Evolutionary conservation across 2,888 invertebrate genomes (phyloP), one percentile per base, ranked within the genome.

Genomic region (Athalia rosae): DNA sequence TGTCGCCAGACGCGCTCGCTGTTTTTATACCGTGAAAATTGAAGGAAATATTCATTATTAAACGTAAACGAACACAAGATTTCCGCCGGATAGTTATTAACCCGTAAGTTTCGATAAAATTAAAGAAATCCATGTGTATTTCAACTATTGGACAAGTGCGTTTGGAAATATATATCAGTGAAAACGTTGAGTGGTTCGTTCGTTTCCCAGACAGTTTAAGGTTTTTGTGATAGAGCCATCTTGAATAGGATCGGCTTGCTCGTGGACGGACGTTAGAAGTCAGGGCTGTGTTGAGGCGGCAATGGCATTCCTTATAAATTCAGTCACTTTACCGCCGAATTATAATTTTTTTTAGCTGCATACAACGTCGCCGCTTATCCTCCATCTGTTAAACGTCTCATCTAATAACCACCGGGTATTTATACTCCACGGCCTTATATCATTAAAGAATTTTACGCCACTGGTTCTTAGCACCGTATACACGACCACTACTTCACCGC

Each of bases 361-460:
- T 53, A 67, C 50, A 13, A 13, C 59, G 13, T 8, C 45, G 58
- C 15, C 56, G n/a, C 41, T 56, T 28, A 4, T 56, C 11, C 9
- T 58, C 53, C 6, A 8, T 59, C 50, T 0, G 41, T n/a, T 15
- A 43, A 43, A 45, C 76, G 56, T 6, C 3, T 58, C 58, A n/a
- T 53, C 28, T 67, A 41, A 67, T 43, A 43, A 71, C 71, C 28
- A 28, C 28, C 58, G 67, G 73, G 43, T 78, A 64, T 77, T 78
- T 61, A 61, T 45, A 15, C 13, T 61, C 48, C 48, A 47, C 61
- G 73, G 86, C 92, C 93, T 64, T 90, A 91, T 81, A 91, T 93
- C 67, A 91, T 94, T 66, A 92, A 92, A 92, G 82, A 82, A 83
- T 80, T 81, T 83, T 82, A 83, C 83, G 82, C 81, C 82, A 84